Base-by-base conservation (phyloP, 2,113 vertebrate species). In the Lasiurus cinereus region DNA sequence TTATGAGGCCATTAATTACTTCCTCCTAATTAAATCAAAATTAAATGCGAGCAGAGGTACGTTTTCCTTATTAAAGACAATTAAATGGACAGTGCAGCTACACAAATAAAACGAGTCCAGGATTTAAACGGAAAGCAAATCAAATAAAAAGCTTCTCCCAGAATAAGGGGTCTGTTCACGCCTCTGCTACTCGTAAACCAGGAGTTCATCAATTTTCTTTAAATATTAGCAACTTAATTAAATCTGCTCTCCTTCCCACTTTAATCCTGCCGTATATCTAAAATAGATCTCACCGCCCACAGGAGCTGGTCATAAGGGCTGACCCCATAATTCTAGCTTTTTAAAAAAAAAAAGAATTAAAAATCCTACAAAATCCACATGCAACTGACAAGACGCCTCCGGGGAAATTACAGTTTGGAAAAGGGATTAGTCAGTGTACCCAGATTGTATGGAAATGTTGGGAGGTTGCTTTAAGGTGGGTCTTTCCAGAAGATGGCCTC, bases 151-250 rank as follows among this genome's bases (percentile, higher is more conserved):
- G 73, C 73, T 91, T 97, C 95, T 96, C 97, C 96, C 21, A 0
- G 95, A 97, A 98, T 91, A 88, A 97, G 96, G 96, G 97, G 95
- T 8, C 93, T 95, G 96, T 94, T 86, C 94, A 91, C 56, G 95
- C 96, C 96, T 85, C 96, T 94, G 97, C 97, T 95, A 95, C 98
- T 98, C 96, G 94, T 98, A 98, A 98, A 98, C 97, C 96, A 95
- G 0, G 22, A 98, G 98, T 99, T 98, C 98, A 98, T 98, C 98
- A 98, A 98, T 98, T 99, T 98, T 98, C 98, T 98, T 98, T 98
- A 98, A 98, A 98, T 98, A 98, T 98, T 98, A 98, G 98, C 98
- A 98, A 98, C 98, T 98, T 98, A 98, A 99, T 98, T 99, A 98
- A 99, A 98, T 98, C 98, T 98, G 97, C 97, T 97, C 98, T 98